These are phyloP conservation scores for Squalus acanthias DNA, from an alignment of 2,797 vertebrate species.

Conservation along the genomic window DNA sequence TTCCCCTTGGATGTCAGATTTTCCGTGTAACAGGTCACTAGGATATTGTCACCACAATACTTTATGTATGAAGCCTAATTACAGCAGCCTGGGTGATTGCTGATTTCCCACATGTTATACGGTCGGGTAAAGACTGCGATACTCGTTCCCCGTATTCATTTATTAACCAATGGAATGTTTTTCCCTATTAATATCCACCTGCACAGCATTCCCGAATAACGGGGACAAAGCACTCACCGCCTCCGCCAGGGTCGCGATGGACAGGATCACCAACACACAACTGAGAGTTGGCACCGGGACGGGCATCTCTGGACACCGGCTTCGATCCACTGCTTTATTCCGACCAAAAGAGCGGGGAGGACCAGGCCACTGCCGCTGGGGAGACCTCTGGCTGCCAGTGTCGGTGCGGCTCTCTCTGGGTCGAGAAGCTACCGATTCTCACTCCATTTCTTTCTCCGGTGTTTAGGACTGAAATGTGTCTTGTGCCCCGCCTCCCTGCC, in stretches of 20 bases:
- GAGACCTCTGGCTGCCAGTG: neutral
- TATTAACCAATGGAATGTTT: neutral
- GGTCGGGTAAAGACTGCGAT: neutral
- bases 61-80: neutral
- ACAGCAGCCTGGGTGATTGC: neutral
- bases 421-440: neutral
- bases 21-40: neutral
- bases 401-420: neutral
- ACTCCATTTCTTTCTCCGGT: neutral
- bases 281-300: neutral
- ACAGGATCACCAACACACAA: neutral
- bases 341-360: neutral
- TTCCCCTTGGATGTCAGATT: neutral
- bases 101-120: neutral
- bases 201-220: neutral
- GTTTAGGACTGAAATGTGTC: neutral
- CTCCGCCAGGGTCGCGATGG: neutral
- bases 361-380: neutral
- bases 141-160: neutral
- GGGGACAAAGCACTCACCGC: neutral
- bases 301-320: neutral
- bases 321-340: neutral
- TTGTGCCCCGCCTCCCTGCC: neutral
- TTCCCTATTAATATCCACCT: neutral
- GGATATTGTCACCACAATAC: no score